Conservation (phyloP, 2,888 invertebrate genomes). For the Coecobrya sp. region DNA sequence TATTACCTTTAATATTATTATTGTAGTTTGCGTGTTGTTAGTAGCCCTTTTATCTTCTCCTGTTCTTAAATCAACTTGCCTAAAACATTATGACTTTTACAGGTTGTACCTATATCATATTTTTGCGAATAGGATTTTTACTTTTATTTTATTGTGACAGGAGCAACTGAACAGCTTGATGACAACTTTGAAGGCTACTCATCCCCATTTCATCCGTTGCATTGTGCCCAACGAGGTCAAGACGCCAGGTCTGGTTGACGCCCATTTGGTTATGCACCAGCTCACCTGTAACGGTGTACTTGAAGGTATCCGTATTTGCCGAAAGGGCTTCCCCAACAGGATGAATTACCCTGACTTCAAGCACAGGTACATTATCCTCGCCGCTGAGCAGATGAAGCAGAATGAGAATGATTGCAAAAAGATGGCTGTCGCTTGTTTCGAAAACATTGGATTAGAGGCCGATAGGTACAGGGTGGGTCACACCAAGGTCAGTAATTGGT, state of each 20-base stretch:
- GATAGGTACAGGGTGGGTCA: conserved; percentile 95
- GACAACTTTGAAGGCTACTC: conserved; percentile 97
- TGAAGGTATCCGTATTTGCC: conserved; percentile 99
- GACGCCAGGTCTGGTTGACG: conserved; percentile 93
- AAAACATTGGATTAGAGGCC: conserved; percentile 94
- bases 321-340: conserved; percentile 99
- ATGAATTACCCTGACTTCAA: conserved; percentile 99
- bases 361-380: conserved; percentile 99
- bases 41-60: no score
- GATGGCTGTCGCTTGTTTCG: conserved; percentile 96
- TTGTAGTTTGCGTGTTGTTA: no score
- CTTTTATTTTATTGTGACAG: conserved; percentile 86
- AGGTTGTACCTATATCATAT: no score
- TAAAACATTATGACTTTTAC: no score
- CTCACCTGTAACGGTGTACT: conserved; percentile 99
- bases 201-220: conserved; percentile 99
- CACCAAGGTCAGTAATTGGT: background rate
- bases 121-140: no score
- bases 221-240: conserved; percentile 99
- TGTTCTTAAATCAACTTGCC: no score
- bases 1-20: no score
- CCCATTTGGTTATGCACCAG: conserved; percentile 99
- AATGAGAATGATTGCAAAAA: conserved; percentile 93
- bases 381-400: conserved; percentile 96
- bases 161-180: conserved; percentile 99